Base-by-base conservation (phyloP, 2,888 invertebrate genomes). In the Parnassius orleans region DNA sequence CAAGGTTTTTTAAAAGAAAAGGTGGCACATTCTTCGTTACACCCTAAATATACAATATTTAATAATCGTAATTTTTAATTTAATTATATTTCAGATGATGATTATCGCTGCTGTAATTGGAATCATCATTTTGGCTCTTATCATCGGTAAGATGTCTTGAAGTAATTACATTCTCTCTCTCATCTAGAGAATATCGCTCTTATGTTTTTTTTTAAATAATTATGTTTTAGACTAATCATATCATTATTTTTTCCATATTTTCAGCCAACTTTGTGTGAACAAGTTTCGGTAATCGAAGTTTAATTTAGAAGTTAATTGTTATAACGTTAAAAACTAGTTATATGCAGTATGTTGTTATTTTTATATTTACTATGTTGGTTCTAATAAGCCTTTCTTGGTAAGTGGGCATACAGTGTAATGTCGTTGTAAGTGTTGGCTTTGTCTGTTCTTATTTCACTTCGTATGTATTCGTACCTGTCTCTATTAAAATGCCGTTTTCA, bases 61-160 rank as follows among this genome's bases (percentile, higher is more conserved):
- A 33, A 7, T 33, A 33, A 33, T 33, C 7, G 33, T 33, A 33
- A 33, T 5, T 3, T 33, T 33, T 33, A 33, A 33, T 33, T 33
- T 33, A 33, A 33, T 33, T 33, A 7, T 15, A n/a, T 92, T 91
- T 12, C 87, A 95, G 95, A 97, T 97, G 97, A 97, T 97, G 97
- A 96, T 97, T 76, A 96, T 97, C 73, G 95, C 97, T 88, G 97
- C 97, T 69, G 94, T 96, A 58, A 96, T 97, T 86, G 96, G 95
- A 68, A 93, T 96, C 77, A 93, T 96, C 76, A 94, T 97, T 83
- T 90, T 97, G 84, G 96, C 96, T 79, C 95, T 98, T 82, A 97
- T 98, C 84, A 96, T 97, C 85, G 96, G 98, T 98, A 93, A 95
- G 96, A 84, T 19, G 24, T 19, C 48, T 10, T 19, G 11, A 12